Conservation (phyloP, 1,140 invertebrate genomes). For the Ceratina calcarata region DNA sequence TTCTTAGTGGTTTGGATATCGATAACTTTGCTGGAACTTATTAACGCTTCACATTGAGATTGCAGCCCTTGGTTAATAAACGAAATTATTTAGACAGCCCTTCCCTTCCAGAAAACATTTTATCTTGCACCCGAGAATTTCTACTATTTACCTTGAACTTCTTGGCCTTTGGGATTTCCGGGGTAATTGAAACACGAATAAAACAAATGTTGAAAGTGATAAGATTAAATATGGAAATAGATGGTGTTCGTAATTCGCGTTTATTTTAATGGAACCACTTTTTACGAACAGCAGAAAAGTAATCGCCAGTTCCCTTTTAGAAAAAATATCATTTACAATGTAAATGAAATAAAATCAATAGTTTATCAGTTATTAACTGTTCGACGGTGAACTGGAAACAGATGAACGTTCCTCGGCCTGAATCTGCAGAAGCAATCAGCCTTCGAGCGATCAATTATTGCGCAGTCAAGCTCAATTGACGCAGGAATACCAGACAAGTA, state of each 20-base stretch:
- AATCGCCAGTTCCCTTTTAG: too few relatives aligned
- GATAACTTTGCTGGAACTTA: slow-evolving; percentile 41
- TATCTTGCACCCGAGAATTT: neutral
- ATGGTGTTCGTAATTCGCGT: too few relatives aligned
- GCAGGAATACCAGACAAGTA: slow-evolving; percentile 19
- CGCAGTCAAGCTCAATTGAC: slow-evolving; percentile 12
- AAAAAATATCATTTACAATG: too few relatives aligned
- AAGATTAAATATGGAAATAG: too few relatives aligned
- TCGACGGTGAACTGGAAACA: neutral
- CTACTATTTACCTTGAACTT: neutral
- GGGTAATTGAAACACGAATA: too few relatives aligned
- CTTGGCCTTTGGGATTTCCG: neutral
- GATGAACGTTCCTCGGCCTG: neutral
- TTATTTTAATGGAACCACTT: too few relatives aligned
- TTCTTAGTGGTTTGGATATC: slow-evolving; percentile 33
- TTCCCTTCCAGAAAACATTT: neutral
- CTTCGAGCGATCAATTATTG: slow-evolving; percentile 34
- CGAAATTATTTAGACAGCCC: neutral
- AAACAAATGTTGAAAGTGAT: too few relatives aligned
- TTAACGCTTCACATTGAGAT: slow-evolving; percentile 28
- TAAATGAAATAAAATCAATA: neutral
- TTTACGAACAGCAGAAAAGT: too few relatives aligned
- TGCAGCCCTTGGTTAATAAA: slow-evolving; percentile 26
- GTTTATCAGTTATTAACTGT: slow-evolving; percentile 16
- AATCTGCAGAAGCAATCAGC: slow-evolving; percentile 23